These are phyloP conservation scores for Silurus aristotelis DNA, from an alignment of 2,797 vertebrate species.

Conservation along the genomic window DNA sequence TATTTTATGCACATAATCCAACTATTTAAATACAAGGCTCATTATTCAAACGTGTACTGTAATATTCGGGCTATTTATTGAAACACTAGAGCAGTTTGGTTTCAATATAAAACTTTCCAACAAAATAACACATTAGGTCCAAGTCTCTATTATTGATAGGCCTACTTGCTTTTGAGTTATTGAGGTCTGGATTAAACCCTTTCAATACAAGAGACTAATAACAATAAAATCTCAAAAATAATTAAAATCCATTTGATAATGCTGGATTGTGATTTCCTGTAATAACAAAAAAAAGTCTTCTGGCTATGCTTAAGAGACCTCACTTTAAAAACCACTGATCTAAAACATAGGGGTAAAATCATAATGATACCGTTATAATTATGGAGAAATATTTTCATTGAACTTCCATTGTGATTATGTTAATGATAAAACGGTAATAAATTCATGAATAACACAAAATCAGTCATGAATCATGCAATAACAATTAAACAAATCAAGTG, in stretches of 20 bases:
- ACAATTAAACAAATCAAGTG: background rate
- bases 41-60: conserved; percentile 8
- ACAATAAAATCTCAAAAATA: background rate
- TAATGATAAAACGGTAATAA: background rate
- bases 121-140: background rate
- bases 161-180: conserved; percentile 1
- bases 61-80: conserved; percentile 7
- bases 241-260: background rate
- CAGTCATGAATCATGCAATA: background rate
- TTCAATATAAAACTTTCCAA: conserved; percentile 3
- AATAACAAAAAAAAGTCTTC: background rate
- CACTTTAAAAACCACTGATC: background rate
- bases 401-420: background rate
- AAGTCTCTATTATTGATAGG: background rate
- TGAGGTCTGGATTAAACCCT: background rate
- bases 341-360: background rate
- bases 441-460: background rate
- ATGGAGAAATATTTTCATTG: background rate
- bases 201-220: background rate
- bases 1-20: conserved; percentile 16
- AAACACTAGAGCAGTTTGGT: background rate
- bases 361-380: background rate
- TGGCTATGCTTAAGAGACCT: background rate
- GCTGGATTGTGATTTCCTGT: background rate
- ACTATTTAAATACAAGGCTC: conserved; percentile 12